A percentile compares a stretch with the other conserved stretches of the same genome.
These are phyloP conservation scores for Epinotia demarniana DNA, from an alignment of 2,888 invertebrate species.

Conservation along the genomic window DNA sequence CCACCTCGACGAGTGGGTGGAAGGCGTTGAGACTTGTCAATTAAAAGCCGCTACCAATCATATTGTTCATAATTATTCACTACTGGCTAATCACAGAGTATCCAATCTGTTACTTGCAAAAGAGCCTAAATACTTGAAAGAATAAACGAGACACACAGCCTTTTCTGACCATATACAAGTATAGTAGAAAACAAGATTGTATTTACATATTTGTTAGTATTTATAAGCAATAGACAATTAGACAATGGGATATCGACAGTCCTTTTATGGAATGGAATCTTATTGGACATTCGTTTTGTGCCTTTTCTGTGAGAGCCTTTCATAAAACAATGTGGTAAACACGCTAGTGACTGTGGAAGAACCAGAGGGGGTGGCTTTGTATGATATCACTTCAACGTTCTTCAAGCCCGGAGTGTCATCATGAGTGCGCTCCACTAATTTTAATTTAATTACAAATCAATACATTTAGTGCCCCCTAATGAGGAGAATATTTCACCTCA, in stretches of 20 bases:
- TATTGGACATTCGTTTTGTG: background rate
- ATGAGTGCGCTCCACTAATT: background rate
- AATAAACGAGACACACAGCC: background rate
- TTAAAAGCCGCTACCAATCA: constrained; percentile 47
- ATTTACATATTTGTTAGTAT: background rate
- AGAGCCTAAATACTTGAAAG: background rate
- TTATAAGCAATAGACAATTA: constrained; percentile 8
- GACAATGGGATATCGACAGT: constrained; percentile 14
- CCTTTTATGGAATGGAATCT: constrained; percentile 14
- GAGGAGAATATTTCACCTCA: constrained; percentile 3
- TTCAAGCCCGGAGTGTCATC: too few relatives aligned
- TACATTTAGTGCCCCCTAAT: background rate
- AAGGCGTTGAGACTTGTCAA: constrained; percentile 49
- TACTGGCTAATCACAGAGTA: constrained; percentile 19
- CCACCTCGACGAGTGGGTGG: constrained; percentile 47
- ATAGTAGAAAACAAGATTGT: background rate
- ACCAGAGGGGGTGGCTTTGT: background rate
- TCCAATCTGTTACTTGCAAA: background rate
- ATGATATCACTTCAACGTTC: background rate
- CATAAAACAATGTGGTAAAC: background rate
- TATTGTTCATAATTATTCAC: constrained; percentile 46
- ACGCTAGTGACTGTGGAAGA: too few relatives aligned
- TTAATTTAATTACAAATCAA: background rate
- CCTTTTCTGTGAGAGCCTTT: background rate
- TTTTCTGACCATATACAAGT: background rate